These are phyloP conservation scores for Rostratula benghalensis DNA, from an alignment of 2,113 vertebrate genomes.

Conservation along the genomic window DNA sequence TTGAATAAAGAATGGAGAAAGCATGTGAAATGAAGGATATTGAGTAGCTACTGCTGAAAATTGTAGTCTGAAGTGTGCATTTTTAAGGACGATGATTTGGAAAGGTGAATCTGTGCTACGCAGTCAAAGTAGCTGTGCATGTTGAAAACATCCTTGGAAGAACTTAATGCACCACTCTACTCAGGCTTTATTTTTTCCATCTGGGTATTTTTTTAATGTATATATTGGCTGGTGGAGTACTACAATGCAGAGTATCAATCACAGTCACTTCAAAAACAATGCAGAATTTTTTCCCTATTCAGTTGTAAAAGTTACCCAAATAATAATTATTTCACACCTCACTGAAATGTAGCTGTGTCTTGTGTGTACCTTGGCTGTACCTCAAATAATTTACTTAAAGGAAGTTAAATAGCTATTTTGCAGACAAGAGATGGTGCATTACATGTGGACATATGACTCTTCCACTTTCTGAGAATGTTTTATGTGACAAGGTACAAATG, in stretches of 20 bases:
- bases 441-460: neutral
- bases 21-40: neutral
- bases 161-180: neutral
- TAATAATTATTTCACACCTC: neutral
- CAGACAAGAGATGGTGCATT: neutral
- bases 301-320: neutral
- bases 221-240: neutral
- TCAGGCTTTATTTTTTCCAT: neutral
- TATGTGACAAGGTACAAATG: neutral
- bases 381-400: neutral
- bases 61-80: neutral
- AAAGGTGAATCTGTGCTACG: neutral
- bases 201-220: neutral
- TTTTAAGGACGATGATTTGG: neutral
- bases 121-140: fast-evolving
- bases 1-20: neutral
- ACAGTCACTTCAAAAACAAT: neutral
- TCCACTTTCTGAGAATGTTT: neutral
- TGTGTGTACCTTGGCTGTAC: neutral
- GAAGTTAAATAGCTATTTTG: neutral
- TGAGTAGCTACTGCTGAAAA: neutral
- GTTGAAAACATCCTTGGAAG: neutral
- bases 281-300: neutral
- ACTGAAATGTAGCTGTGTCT: neutral
- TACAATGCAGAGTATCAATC: neutral